Conservation (phyloP, 1,140 invertebrate genomes). For the Drosophila sp. region DNA sequence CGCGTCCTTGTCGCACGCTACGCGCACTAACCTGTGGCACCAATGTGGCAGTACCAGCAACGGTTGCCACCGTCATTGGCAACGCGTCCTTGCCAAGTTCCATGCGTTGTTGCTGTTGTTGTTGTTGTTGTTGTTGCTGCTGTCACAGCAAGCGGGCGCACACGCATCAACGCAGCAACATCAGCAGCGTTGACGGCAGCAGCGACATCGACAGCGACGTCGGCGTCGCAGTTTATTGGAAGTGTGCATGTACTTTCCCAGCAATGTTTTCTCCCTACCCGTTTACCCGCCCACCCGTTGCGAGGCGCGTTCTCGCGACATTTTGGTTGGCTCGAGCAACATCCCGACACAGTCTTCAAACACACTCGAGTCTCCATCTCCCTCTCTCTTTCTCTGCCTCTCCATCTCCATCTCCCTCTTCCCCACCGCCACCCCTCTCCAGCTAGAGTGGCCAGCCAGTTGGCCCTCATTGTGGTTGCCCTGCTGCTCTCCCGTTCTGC, state of each 20-base stretch:
- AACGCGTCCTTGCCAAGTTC: conserved; percentile 44
- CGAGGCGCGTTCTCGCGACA: conserved; percentile 73
- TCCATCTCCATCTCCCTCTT: not conserved
- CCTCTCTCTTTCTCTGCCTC: not conserved
- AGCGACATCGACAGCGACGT: conserved; percentile 3
- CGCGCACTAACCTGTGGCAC: conserved; percentile 43
- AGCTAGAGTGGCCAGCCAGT: conserved; percentile 25
- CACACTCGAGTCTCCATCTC: conserved; percentile 14
- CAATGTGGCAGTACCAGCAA: not conserved
- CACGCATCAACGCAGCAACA: conserved; percentile 55
- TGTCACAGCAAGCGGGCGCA: conserved; percentile 71
- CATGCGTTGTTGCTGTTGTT: conserved; percentile 21
- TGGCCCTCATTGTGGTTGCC: conserved; percentile 49
- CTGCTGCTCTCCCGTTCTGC: not conserved
- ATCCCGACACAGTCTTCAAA: conserved; percentile 7
- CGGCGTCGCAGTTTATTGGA: conserved; percentile 49
- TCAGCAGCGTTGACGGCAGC: not conserved
- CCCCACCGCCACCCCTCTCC: not conserved
- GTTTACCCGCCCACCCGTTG: conserved; percentile 13
- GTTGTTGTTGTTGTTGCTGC: conserved; percentile 7
- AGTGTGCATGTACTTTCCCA: conserved; percentile 63
- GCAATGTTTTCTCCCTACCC: not conserved
- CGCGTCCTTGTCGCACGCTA: conserved; percentile 48
- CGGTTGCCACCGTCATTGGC: conserved; percentile 12
- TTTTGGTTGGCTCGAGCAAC: conserved; percentile 71